A percentile compares a stretch with the other conserved stretches of the same genome.
These are phyloP conservation scores for Tetanocera ferruginea DNA, from an alignment of 2,888 invertebrate species.

Conservation along the genomic window DNA sequence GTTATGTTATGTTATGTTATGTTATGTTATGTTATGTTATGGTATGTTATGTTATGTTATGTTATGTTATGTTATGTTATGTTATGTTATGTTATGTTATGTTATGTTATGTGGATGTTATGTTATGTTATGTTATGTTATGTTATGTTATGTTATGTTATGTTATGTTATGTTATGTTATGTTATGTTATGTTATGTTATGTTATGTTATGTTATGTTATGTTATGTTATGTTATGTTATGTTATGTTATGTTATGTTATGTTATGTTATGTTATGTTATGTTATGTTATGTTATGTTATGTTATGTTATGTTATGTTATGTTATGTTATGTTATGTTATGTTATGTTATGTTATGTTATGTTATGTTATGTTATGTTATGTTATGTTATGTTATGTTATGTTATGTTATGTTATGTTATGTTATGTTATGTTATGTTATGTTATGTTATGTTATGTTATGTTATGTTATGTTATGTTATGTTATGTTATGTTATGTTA, in stretches of 20 bases:
- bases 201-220: not conserved
- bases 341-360: too few species aligned
- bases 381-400: too few species aligned
- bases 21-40: constrained; percentile 6
- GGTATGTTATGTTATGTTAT: not conserved
- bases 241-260: not conserved
- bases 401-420: too few species aligned
- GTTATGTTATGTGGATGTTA: not conserved
- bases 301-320: too few species aligned
- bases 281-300: too few species aligned
- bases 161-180: not conserved
- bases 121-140: not conserved
- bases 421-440: too few species aligned
- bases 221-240: not conserved
- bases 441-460: too few species aligned
- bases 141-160: not conserved
- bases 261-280: too few species aligned
- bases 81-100: not conserved
- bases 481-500: too few species aligned
- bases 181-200: constrained; percentile 2
- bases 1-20: constrained; percentile 6
- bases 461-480: too few species aligned
- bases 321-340: too few species aligned
- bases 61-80: not conserved
- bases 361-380: too few species aligned